Base-by-base conservation (phyloP, 2,888 invertebrate species). In the Trichopria drosophilae region DNA sequence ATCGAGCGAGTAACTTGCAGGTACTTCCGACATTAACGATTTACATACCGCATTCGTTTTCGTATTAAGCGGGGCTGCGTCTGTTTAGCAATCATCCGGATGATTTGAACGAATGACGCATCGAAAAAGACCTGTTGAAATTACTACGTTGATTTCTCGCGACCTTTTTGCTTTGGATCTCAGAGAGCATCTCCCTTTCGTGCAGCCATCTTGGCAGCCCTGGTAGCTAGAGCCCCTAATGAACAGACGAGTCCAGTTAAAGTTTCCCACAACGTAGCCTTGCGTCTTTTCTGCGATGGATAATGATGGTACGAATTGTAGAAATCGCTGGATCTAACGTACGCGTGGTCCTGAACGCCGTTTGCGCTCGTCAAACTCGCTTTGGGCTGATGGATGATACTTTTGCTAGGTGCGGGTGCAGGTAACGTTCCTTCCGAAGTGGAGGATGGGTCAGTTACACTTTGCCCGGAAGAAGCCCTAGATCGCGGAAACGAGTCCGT, bases 221-320 rank as follows among this genome's bases (percentile, higher is more conserved):
- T 68, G 12, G 75, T 67, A 6, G 77, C 76, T 29, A 78, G 65
- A 24, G 76, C 72, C 16, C 78, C 77, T 37, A 78, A 64, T 6
- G 77, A 76, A 60, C 77, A 78, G 23, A 78, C 76, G 34, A 78
- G 69, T 7, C 75, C 76, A 1, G 77, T 74, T n/a, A 78, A 62
- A 22, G 76, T 68, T 47, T 78, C 76, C 77, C 78, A 78, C 46
- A 78, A 65, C 22, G 71, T 72, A 24, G 70, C 59, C 37, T 69
- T 61, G 44, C 68, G 64, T 51, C 66, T 63, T 47, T 68, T 68
- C 41, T 64, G 61, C 20, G 45, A 41, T 15, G 37, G 47, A 34
- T 64, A 59, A 50, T 61, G 59, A 43, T 54, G 57, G 57, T 63
- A 60, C 47, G 60, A 47, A 47, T 56, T 59, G 44, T 64, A 58